phyloP scores from a whole-genome alignment of 2,888 invertebrate species.

The Nemoura dubitans region DNA sequence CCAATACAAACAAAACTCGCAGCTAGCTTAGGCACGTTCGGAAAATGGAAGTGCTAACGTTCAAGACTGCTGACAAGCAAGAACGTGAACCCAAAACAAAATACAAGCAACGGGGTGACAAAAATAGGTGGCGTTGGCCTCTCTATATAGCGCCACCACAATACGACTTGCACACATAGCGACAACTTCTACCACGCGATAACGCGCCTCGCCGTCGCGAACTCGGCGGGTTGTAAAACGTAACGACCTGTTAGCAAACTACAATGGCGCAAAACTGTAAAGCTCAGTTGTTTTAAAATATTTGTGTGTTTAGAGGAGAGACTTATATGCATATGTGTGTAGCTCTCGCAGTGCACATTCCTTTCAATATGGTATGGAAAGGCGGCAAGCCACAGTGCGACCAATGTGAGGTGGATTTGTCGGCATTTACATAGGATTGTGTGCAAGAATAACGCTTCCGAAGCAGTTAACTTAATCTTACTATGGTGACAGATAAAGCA shows the following conservation, averaged over 20 bases:
- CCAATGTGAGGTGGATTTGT: constrained; percentile 8
- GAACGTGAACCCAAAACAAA: not conserved
- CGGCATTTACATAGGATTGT: constrained; percentile 29
- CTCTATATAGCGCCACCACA: not conserved
- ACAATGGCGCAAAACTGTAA: not conserved
- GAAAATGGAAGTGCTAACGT: constrained; percentile 9
- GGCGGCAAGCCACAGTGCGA: not conserved
- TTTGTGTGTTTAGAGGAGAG: constrained; percentile 7
- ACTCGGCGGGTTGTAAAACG: not conserved
- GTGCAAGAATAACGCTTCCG: not conserved
- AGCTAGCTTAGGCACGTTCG: constrained; percentile 20
- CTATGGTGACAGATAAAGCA: constrained; percentile 41
- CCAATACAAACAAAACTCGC: constrained; percentile 34
- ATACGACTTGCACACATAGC: not conserved
- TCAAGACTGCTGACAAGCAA: constrained; percentile 16
- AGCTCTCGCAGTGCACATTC: not conserved
- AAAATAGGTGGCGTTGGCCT: not conserved
- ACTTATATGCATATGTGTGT: not conserved
- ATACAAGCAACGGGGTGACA: not conserved
- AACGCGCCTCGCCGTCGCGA: not conserved
- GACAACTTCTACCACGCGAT: not conserved
- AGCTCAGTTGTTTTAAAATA: constrained; percentile 14
- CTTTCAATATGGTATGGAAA: not conserved
- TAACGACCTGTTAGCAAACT: constrained; percentile 7
- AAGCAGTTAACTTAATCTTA: constrained; percentile 36